Evolutionary conservation across 2,888 invertebrate species (phyloP), one percentile per base, ranked within the genome.

Genomic region (Folsomia manolachei): DNA sequence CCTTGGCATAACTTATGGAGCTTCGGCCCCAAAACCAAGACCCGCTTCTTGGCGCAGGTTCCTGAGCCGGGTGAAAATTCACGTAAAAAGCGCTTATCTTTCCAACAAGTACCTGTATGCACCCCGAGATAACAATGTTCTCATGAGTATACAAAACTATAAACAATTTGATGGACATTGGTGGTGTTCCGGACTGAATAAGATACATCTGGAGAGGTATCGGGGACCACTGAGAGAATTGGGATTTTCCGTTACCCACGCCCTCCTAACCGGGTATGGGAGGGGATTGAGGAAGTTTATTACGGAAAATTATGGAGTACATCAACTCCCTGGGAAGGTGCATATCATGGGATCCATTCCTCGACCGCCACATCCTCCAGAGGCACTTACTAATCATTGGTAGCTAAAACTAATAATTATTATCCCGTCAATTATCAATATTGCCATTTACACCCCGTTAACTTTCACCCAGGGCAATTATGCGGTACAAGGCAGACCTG

Each of bases 301-400:
- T n/a, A 24, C 25, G 1, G n/a, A 19, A 23, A 25, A 66, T 19
- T 66, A 66, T 51, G 65, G 52, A 1, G 2, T 14, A 27, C 24
- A 24, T 2, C 1, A 19, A 7, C 23, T 66, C 4, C 65, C 65
- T 9, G 7, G 23, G 4, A 23, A n/a, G 1, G 51, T 66, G 2
- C 11, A 18, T n/a, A 66, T 66, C 21, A 21, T 39, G 25, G 65
- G 65, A 1, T 52, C 52, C 14, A n/a, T 66, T 2, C 65, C 65
- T 9, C 9, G 51, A 23, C 52, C 65, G 1, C n/a, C n/a, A 23
- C 24, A 66, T 24, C 65, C 65, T 7, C 21, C 39, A 14, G 4
- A 66, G 14, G 23, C 24, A 9, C 51, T 66, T 18, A 66, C 65
- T 21, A 66, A 66, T 66, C 65, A 66, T 51, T 66, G 65, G 65